Conservation (phyloP, 2,797 vertebrate genomes). For the Parambassis ranga region DNA sequence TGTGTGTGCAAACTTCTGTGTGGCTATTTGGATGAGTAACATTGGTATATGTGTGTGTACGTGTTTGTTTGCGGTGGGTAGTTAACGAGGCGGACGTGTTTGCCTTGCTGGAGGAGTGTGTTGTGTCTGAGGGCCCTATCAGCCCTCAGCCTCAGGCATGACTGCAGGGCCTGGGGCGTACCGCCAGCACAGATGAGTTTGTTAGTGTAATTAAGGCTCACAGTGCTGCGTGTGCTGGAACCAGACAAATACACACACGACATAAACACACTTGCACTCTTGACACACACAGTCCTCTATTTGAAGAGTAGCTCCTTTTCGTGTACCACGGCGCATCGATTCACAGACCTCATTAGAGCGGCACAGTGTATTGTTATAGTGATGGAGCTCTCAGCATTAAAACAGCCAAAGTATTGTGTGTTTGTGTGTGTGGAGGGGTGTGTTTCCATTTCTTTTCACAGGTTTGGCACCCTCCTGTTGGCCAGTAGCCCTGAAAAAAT, state of each 20-base stretch:
- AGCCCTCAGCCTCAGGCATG: slow-evolving; percentile 78
- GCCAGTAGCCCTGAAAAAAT: slow-evolving; percentile 72
- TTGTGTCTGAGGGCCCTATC: slow-evolving; percentile 83
- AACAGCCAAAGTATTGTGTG: slow-evolving; percentile 65
- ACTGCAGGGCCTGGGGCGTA: slow-evolving; percentile 74
- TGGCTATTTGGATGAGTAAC: slow-evolving; percentile 49
- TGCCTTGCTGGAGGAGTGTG: slow-evolving; percentile 71
- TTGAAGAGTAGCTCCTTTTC: slow-evolving; percentile 66
- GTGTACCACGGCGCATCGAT: slow-evolving; percentile 72
- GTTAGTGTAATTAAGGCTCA: slow-evolving; percentile 83
- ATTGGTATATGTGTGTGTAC: slow-evolving; percentile 25
- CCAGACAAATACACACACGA: slow-evolving; percentile 55
- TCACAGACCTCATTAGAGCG: slow-evolving; percentile 81
- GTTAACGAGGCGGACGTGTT: slow-evolving; percentile 76
- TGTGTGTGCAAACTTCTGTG: slow-evolving; percentile 23
- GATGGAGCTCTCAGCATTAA: slow-evolving; percentile 76
- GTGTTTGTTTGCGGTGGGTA: slow-evolving; percentile 67
- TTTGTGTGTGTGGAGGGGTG: slow-evolving; percentile 21
- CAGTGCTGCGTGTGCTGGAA: slow-evolving; percentile 57
- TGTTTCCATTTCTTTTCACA: slow-evolving; percentile 46
- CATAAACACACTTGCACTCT: slow-evolving; percentile 24
- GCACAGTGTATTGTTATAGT: slow-evolving; percentile 76
- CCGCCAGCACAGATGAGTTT: slow-evolving; percentile 79
- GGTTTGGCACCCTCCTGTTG: slow-evolving; percentile 70
- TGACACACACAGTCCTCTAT: slow-evolving; percentile 54